Base-by-base conservation (phyloP, 2,888 invertebrate genomes). In the Ophion ventricosus region DNA sequence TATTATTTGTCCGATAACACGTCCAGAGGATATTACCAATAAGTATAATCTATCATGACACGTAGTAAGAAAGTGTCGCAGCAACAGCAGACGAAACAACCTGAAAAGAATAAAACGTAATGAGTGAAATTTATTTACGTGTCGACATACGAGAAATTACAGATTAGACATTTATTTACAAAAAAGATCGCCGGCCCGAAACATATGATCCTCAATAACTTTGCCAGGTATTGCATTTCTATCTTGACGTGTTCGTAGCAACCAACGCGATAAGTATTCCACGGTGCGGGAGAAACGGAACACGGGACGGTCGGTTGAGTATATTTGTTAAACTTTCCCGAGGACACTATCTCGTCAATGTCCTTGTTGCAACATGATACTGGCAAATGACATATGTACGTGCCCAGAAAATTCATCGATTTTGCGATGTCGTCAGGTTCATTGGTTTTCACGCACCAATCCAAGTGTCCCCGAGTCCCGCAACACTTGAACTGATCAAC, bases 401-500 rank as follows among this genome's bases (percentile, higher is more conserved):
- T 70, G 26, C 86, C 87, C 7, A 87, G 43, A 61, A 85, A 86
- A 35, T 86, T 77, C 8, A 57, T 67, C 11, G 80, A 63, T 40
- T 64, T 82, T 7, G 61, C 49, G 0, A 49, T 56, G 29, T 85
- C 26, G 2, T 26, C 57, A 17, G 43, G 49, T 25, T 14, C n/a
- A 73, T 82, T 23, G 10, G 35, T 35, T 72, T 73, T 82, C 49
- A 78, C 56, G 70, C 88, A 88, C 88, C 88, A 88, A 85, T 88
- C 88, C 43, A 86, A 64, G 56, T 80, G 85, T 25, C 88, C 86
- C 25, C 67, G 75, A 5, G 76, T 80, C 2, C 88, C 88, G 64
- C 88, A 88, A 29, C 88, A 88, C 57, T 85, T 86, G 66, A 86
- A 87, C 88, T 88, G 56, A 43, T 54, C 23, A 64, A 23, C 26